Evolutionary conservation across 2,113 vertebrate genomes (phyloP), one percentile per base, ranked within the genome.

Genomic region (Sinocyclocheilus anshuiensis): DNA sequence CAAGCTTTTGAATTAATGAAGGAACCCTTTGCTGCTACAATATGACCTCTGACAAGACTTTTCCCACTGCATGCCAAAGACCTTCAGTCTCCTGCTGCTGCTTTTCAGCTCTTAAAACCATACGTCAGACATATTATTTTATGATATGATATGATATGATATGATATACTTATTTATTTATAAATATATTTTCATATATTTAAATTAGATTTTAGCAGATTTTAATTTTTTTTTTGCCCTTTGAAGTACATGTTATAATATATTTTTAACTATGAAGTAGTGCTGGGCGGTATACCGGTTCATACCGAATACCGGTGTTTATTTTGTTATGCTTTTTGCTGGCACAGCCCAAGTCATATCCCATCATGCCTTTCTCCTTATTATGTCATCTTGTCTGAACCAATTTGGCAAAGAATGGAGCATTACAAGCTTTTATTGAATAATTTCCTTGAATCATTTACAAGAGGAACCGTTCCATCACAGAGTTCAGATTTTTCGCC

Each of bases 311-410:
- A n/a, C n/a, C n/a, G n/a, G n/a, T n/a, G n/a, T n/a, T n/a, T n/a
- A n/a, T n/a, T n/a, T n/a, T n/a, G n/a, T n/a, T n/a, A n/a, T n/a
- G n/a, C 55, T 69, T 81, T 53, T 65, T 82, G 80, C 63, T 86
- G 77, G 65, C 63, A 82, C 80, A 71, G 63, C 18, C 65, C 65
- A 29, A 78, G 84, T 72, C 77, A 59, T 59, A 72, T 36, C 77
- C 67, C 48, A 86, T 86, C 77, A 79, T 86, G 65, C 77, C 33
- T 55, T 72, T 42, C 33, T 45, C 13, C n/a, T 71, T 16, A 29
- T 86, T 81, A 65, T 86, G 84, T 81, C 61, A 81, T 69, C 78
- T 61, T 81, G 84, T 86, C 77, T 86, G 77, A 86, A 86, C 61
- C 77, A 15, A 86, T 86, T 86, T 86, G 65, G 69, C 55, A 42